Percentiles rank a stretch among this genome's conserved stretches.
Conservation (phyloP, 1,140 invertebrate species). For the Phymorhynchus buccinoides region DNA sequence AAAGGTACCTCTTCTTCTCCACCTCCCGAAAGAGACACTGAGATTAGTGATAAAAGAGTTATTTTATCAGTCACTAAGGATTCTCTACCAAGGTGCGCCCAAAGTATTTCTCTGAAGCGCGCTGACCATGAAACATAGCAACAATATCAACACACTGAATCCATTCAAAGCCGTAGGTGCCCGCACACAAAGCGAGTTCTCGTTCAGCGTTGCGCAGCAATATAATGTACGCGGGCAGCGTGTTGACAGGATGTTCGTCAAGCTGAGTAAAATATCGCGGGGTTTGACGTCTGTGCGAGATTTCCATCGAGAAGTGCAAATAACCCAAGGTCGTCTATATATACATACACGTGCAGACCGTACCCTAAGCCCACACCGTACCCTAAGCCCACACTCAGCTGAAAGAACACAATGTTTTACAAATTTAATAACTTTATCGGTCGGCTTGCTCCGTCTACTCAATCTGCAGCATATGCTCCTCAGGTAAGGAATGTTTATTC, state of each 20-base stretch:
- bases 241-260: slow-evolving; percentile 35
- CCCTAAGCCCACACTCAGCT: too few relatives aligned
- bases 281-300: slow-evolving; percentile 1
- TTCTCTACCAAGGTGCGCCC: not conserved
- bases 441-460: slow-evolving; percentile 36
- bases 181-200: not conserved
- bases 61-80: slow-evolving; percentile 22
- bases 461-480: slow-evolving; percentile 38
- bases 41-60: not conserved
- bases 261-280: not conserved
- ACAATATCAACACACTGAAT: slow-evolving; percentile 41
- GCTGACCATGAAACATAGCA: slow-evolving; percentile 42
- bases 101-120: slow-evolving; percentile 41
- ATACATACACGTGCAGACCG: too few relatives aligned
- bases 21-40: not conserved
- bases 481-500: too few relatives aligned
- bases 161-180: not conserved
- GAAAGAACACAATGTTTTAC: slow-evolving; percentile 46
- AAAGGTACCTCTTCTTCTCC: not conserved
- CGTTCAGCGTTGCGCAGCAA: slow-evolving; percentile 7
- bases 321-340: not conserved
- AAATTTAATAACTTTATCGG: slow-evolving; percentile 47
- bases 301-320: not conserved
- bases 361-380: too few relatives aligned
- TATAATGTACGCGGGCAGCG: slow-evolving; percentile 19